These are phyloP conservation scores for Melikaiella ostensackeni DNA, from an alignment of 2,888 invertebrate species.

Conservation along the genomic window DNA sequence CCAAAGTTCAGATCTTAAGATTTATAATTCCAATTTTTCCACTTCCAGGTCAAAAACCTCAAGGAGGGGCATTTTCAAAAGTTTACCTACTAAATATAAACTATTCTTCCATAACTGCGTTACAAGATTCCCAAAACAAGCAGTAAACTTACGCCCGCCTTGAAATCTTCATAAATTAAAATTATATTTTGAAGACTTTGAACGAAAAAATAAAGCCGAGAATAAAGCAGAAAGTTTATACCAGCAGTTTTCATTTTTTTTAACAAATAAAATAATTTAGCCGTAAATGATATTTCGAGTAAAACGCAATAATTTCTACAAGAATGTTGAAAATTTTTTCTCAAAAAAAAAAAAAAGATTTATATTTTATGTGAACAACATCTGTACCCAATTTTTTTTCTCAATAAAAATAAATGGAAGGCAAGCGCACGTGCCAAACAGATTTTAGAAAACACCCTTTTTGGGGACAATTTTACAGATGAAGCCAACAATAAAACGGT, in stretches of 20 bases:
- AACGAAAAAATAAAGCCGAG: too few relatives aligned
- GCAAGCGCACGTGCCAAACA: neutral
- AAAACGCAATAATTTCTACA: too few relatives aligned
- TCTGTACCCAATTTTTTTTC: neutral
- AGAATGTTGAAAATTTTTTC: neutral
- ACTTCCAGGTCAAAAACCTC: neutral
- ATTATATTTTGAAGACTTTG: too few relatives aligned
- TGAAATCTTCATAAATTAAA: too few relatives aligned
- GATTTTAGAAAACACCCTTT: neutral
- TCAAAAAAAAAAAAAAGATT: neutral
- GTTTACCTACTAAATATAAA: neutral
- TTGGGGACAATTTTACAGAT: constrained; percentile 1
- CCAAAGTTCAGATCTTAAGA: too few relatives aligned
- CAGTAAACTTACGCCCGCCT: too few relatives aligned
- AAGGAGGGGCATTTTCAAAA: neutral
- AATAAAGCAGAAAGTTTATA: too few relatives aligned
- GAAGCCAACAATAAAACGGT: constrained; percentile 16
- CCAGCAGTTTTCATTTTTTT: too few relatives aligned
- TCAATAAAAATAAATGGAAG: neutral
- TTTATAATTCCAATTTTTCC: neutral
- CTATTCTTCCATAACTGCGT: neutral
- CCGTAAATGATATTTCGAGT: too few relatives aligned
- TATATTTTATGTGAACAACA: neutral
- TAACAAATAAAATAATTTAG: too few relatives aligned
- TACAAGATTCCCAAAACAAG: too few relatives aligned